Evolutionary conservation across 2,797 vertebrate genomes (phyloP), one percentile per base, ranked within the genome.

Genomic region (Microtus californicus): DNA sequence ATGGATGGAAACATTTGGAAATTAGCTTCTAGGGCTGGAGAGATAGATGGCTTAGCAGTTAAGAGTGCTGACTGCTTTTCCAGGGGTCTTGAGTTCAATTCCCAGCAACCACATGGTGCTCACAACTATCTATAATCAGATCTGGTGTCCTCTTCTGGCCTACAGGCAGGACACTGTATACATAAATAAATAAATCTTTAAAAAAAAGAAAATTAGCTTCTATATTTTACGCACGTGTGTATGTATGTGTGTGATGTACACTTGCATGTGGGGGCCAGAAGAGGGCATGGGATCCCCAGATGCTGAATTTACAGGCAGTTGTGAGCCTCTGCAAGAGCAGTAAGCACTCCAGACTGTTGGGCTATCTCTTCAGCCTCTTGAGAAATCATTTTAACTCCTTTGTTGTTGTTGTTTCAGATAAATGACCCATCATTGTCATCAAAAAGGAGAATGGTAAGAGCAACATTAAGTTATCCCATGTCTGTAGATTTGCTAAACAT

Each of bases 401-500:
- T 93, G 93, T 80, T 63, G 17, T 76, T 88, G n/a, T 77, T 94
- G 76, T 97, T 12, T 73, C 90, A 99, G 99, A 99, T 99, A 99
- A 98, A 98, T 97, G 98, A 99, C 6, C 97, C 98, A 31, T 95
- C 98, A 0, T 95, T 96, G 90, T 88, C 97, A 71, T 98, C 98
- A 4, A 99, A 98, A 94, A 97, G 98, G 1, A 97, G 92, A 94
- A 87, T 98, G 99, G 99, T 99, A 98, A 97, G 98, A 96, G 95
- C 34, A 54, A 91, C 79, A 19, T 94, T 77, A 59, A 48, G 5
- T 94, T 85, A 27, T 81, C 31, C 54, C 88, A 79, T 80, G 27
- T 79, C 71, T 95, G 71, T 65, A 74, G 77, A 54, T 77, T 87
- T 85, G 59, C 31, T 67, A 83, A 89, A 51, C 79, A 27, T 14